These are phyloP conservation scores for Trichomalopsis sarcophagae DNA, from an alignment of 1,140 invertebrate species.

Conservation along the genomic window DNA sequence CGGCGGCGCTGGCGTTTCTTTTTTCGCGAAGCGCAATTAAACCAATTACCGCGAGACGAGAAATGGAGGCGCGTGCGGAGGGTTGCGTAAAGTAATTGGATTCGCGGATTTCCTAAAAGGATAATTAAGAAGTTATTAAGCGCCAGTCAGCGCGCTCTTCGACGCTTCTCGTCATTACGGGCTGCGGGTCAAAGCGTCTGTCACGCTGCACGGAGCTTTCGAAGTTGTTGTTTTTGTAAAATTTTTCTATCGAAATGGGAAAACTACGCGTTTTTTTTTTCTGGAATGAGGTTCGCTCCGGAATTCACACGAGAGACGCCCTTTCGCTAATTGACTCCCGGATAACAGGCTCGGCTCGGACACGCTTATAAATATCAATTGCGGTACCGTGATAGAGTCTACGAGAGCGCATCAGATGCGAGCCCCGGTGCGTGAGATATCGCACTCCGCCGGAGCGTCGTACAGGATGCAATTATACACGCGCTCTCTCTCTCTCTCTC, in stretches of 20 bases:
- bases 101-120: slow-evolving; percentile 75
- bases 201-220: too few species aligned
- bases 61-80: slow-evolving; percentile 64
- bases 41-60: slow-evolving; percentile 71
- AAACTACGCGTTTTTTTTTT: not conserved
- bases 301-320: slow-evolving; percentile 1
- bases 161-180: slow-evolving; percentile 28
- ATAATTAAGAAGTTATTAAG: slow-evolving; percentile 77
- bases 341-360: slow-evolving; percentile 2
- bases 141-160: slow-evolving; percentile 55
- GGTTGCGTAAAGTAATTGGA: slow-evolving; percentile 74
- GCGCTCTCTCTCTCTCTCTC: not conserved
- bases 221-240: too few species aligned
- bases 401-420: not conserved
- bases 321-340: slow-evolving; percentile 41
- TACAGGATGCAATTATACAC: slow-evolving; percentile 70
- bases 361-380: slow-evolving; percentile 45
- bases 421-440: slow-evolving; percentile 32
- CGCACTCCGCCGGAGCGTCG: slow-evolving; percentile 54
- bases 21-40: slow-evolving; percentile 70
- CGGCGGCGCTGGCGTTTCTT: slow-evolving; percentile 5
- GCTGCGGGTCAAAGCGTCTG: not conserved
- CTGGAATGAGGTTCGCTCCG: not conserved
- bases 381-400: not conserved
- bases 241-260: not conserved